These are phyloP conservation scores for Nanorana parkeri DNA, from an alignment of 2,113 vertebrate species.

Conservation along the genomic window DNA sequence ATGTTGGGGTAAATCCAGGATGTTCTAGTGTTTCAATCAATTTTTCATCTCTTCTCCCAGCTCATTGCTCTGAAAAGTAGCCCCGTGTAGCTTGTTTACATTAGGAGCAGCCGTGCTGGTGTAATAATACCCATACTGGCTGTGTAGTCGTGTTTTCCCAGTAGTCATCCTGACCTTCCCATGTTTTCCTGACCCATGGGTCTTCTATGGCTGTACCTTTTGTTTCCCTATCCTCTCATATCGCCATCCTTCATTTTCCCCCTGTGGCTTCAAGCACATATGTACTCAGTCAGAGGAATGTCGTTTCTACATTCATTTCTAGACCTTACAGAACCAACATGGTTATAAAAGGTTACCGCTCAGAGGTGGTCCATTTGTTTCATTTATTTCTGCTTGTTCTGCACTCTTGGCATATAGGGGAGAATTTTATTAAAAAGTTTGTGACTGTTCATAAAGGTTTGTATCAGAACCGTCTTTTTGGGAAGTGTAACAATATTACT, in stretches of 20 bases:
- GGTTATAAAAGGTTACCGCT: too few species aligned
- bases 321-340: neutral
- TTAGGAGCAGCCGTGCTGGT: neutral
- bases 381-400: too few species aligned
- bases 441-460: too few species aligned
- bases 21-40: constrained; percentile 9
- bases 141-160: neutral
- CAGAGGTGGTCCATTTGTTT: too few species aligned
- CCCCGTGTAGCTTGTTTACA: constrained; percentile 9
- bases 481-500: too few species aligned
- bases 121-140: neutral
- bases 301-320: neutral
- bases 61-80: neutral
- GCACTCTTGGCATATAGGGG: too few species aligned
- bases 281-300: neutral
- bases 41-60: neutral
- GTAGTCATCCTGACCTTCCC: constrained; percentile 25
- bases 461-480: too few species aligned
- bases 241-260: neutral
- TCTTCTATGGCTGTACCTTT: constrained; percentile 13
- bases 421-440: too few species aligned
- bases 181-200: constrained; percentile 16
- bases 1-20: constrained; percentile 9
- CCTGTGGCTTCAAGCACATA: constrained; percentile 11
- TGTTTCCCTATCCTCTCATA: neutral